Evolutionary conservation across 2,888 invertebrate species (phyloP).

Genomic region (Scaptomyza cyrtandrae): DNA sequence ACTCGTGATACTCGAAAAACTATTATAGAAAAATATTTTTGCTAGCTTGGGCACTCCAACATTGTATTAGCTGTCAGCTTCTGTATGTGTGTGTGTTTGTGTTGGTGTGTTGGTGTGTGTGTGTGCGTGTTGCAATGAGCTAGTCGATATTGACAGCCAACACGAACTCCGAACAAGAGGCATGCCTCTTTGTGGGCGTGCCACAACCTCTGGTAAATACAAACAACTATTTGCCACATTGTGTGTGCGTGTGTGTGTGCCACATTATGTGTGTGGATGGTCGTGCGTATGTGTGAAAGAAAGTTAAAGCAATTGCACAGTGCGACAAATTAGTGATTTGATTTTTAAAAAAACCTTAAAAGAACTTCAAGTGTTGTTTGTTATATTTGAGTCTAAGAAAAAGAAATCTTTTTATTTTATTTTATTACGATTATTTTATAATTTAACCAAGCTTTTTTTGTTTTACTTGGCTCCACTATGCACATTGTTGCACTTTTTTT

Average conservation of each 20-base stretch:
- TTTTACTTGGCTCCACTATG: constrained; percentile 19
- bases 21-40: constrained; percentile 77
- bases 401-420: too few relatives aligned
- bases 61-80: constrained; percentile 58
- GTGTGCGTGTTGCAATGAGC: constrained; percentile 31
- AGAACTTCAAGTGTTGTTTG: too few relatives aligned
- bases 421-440: too few relatives aligned
- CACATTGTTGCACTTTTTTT: background rate
- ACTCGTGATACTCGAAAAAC: constrained; percentile 72
- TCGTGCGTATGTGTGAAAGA: background rate
- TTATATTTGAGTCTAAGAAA: too few relatives aligned
- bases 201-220: constrained; percentile 20
- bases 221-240: constrained; percentile 42
- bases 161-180: constrained; percentile 7
- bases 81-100: constrained; percentile 14
- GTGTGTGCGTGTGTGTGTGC: constrained; percentile 34
- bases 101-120: constrained; percentile 7
- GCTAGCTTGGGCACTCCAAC: constrained; percentile 45
- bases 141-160: constrained; percentile 45
- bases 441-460: background rate
- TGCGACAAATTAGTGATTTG: constrained; percentile 5
- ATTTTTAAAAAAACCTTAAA: too few relatives aligned
- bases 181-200: constrained; percentile 30
- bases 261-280: constrained; percentile 25
- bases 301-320: constrained; percentile 9